Conservation (phyloP, 2,113 vertebrate species). For the Aegotheles bennettii region DNA sequence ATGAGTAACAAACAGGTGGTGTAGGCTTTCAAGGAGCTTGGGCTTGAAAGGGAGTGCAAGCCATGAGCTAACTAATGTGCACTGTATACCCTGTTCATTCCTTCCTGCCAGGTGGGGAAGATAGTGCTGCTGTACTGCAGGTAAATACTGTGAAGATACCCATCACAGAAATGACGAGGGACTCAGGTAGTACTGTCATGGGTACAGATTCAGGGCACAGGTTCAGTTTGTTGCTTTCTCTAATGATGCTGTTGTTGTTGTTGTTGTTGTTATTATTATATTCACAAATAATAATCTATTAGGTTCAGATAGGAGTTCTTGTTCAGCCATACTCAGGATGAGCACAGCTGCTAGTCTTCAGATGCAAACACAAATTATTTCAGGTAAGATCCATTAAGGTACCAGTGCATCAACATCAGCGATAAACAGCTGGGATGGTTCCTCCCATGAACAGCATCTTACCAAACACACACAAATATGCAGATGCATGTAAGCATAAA, state of each 20-base stretch:
- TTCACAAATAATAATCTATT: neutral
- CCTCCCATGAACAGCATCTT: neutral
- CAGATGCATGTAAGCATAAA: neutral
- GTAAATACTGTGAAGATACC: neutral
- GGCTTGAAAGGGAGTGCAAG: neutral
- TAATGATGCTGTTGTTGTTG: neutral
- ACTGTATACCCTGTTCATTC: accelerated
- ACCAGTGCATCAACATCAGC: neutral
- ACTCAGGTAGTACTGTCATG: neutral
- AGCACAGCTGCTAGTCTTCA: neutral
- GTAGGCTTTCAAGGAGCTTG: neutral
- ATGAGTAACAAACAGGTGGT: neutral
- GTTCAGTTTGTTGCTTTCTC: neutral
- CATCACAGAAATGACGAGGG: neutral
- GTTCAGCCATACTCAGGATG: neutral
- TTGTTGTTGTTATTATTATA: neutral
- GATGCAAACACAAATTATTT: neutral
- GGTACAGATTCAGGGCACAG: neutral
- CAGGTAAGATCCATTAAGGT: neutral
- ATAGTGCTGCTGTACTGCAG: neutral
- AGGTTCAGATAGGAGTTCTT: neutral
- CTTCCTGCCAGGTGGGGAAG: neutral
- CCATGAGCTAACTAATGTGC: accelerated
- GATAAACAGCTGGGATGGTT: neutral
- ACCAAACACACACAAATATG: neutral